Conservation (phyloP, 2,888 invertebrate species). For the Pristionchus exspectatus region DNA sequence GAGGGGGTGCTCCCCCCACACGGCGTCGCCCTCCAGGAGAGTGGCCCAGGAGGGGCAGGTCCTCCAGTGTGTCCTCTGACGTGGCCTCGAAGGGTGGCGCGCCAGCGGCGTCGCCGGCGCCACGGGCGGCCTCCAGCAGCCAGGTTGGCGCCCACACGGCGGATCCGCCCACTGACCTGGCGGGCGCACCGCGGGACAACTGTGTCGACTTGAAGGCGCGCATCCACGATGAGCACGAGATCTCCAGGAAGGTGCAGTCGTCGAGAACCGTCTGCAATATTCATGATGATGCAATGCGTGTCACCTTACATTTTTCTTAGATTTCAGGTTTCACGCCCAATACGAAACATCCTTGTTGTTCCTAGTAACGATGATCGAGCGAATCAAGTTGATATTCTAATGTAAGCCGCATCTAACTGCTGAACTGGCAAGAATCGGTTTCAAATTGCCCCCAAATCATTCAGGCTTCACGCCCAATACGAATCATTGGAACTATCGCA, state of each 20-base stretch:
- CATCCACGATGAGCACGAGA: conserved; percentile 70
- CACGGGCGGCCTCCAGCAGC: not conserved
- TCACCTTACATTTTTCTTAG: too few species aligned
- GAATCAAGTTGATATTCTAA: too few species aligned
- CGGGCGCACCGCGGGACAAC: conserved; percentile 59
- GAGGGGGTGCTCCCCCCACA: not conserved
- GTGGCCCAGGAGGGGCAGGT: not conserved
- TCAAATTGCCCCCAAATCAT: not conserved
- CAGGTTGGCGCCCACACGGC: not conserved
- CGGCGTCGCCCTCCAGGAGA: not conserved
- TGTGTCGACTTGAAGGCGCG: conserved; percentile 72
- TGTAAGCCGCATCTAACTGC: too few species aligned
- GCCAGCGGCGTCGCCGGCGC: not conserved
- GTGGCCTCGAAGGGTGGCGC: not conserved
- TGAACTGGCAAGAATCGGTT: not conserved
- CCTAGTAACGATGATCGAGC: too few species aligned
- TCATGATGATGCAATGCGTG: too few species aligned
- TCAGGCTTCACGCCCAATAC: not conserved
- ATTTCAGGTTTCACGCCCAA: too few species aligned
- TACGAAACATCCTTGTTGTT: too few species aligned
- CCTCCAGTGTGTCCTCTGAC: conserved; percentile 17
- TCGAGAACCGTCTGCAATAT: conserved; percentile 62
- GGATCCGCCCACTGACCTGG: conserved; percentile 53
- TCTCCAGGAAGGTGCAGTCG: conserved; percentile 75
- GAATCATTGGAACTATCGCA: not conserved